A percentile compares a stretch with the other conserved stretches of the same genome.
Conservation (phyloP, 2,888 invertebrate species). For the Eilema griseolum region DNA sequence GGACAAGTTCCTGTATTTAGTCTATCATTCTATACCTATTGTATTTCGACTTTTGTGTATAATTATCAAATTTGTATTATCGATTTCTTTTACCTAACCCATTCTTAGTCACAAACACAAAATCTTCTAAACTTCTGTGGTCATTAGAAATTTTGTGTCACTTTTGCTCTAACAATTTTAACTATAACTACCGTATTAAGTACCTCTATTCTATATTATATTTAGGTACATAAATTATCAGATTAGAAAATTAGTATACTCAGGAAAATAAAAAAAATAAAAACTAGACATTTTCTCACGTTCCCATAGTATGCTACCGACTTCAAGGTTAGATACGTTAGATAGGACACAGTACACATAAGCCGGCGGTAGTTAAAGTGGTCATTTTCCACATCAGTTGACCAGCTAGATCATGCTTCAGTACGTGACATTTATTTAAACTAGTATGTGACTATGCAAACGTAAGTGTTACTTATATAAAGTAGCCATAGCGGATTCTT, state of each 20-base stretch:
- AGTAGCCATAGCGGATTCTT: not conserved
- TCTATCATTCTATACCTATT: not conserved
- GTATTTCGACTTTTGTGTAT: too few relatives aligned
- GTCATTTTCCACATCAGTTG: conserved; percentile 68
- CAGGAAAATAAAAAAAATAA: conserved; percentile 30
- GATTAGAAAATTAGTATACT: not conserved
- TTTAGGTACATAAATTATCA: too few relatives aligned
- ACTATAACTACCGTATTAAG: not conserved
- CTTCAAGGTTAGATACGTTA: conserved; percentile 73
- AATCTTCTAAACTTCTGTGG: too few relatives aligned
- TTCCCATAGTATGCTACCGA: conserved; percentile 61
- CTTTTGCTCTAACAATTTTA: not conserved
- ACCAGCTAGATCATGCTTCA: conserved; percentile 69
- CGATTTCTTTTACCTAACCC: too few relatives aligned
- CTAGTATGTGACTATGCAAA: conserved; percentile 28
- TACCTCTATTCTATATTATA: conserved; percentile 18
- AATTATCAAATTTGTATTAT: too few relatives aligned
- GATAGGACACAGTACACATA: conserved; percentile 64
- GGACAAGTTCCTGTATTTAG: too few relatives aligned
- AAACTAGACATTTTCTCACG: conserved; percentile 72
- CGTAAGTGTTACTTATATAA: conserved; percentile 8
- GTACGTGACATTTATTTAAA: conserved; percentile 60
- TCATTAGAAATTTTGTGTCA: too few relatives aligned
- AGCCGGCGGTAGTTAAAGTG: conserved; percentile 59
- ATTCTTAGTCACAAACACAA: too few relatives aligned